Conservation (phyloP, 1,140 invertebrate species). For the Gonioctena quinquepunctata region DNA sequence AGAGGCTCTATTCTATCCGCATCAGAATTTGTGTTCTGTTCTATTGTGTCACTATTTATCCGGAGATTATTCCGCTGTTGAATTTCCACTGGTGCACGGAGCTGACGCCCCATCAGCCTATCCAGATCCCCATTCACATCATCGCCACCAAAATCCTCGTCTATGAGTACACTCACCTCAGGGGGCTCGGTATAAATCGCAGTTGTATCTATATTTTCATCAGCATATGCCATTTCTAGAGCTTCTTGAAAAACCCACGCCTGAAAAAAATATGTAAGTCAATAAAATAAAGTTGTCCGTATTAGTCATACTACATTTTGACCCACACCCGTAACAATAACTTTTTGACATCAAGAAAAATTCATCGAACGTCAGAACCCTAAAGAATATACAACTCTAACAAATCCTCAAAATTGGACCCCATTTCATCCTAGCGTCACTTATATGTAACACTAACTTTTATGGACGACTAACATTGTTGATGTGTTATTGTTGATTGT, state of each 20-base stretch:
- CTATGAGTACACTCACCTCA: constrained; percentile 5
- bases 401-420: not conserved
- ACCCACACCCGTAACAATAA: too few relatives aligned
- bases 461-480: not conserved
- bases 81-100: constrained; percentile 16
- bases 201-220: too few relatives aligned
- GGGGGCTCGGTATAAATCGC: constrained; percentile 29
- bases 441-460: constrained; percentile 20
- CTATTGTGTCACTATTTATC: not conserved
- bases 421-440: constrained; percentile 18
- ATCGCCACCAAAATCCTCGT: constrained; percentile 5
- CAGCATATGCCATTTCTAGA: too few relatives aligned
- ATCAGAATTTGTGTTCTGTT: not conserved
- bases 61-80: not conserved
- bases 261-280: too few relatives aligned
- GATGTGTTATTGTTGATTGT: not conserved
- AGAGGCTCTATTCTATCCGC: not conserved
- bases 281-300: too few relatives aligned
- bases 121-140: constrained; percentile 12
- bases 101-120: constrained; percentile 11
- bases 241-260: too few relatives aligned
- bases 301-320: too few relatives aligned
- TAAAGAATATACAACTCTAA: too few relatives aligned
- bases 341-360: too few relatives aligned
- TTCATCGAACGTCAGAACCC: too few relatives aligned